Evolutionary conservation across 1,140 invertebrate genomes (phyloP).

Genomic region (Brachionus sp.): DNA sequence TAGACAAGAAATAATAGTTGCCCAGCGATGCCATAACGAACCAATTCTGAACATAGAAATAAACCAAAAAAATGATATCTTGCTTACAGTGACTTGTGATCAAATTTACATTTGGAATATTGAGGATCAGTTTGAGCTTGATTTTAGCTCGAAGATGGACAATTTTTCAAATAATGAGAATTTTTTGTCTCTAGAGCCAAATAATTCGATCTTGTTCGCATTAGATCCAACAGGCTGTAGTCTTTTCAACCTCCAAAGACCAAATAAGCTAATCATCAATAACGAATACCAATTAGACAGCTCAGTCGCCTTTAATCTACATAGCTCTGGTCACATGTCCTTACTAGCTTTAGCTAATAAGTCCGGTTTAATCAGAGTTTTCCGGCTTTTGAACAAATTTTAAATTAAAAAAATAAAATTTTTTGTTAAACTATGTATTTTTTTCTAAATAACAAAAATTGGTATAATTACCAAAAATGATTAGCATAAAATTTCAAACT

Average conservation of each 20-base stretch:
- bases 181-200: not conserved
- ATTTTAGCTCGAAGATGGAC: not conserved
- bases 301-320: not conserved
- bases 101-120: not conserved
- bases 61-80: not conserved
- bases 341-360: not conserved
- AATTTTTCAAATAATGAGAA: not conserved
- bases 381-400: not conserved
- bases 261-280: not conserved
- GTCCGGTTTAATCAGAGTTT: slow-evolving; percentile 12
- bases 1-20: not conserved
- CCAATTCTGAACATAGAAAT: not conserved
- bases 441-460: not conserved
- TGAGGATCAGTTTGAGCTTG: not conserved
- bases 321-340: not conserved
- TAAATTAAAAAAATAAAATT: not conserved
- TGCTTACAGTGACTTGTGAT: not conserved
- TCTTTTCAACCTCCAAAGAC: not conserved
- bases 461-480: no score
- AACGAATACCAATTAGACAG: not conserved
- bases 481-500: no score
- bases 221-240: not conserved
- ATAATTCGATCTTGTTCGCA: not conserved
- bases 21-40: not conserved
- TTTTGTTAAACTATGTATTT: not conserved